Evolutionary conservation across 2,797 vertebrate species (phyloP), one percentile per base, ranked within the genome.

Genomic region (Acanthurus leucopareius): DNA sequence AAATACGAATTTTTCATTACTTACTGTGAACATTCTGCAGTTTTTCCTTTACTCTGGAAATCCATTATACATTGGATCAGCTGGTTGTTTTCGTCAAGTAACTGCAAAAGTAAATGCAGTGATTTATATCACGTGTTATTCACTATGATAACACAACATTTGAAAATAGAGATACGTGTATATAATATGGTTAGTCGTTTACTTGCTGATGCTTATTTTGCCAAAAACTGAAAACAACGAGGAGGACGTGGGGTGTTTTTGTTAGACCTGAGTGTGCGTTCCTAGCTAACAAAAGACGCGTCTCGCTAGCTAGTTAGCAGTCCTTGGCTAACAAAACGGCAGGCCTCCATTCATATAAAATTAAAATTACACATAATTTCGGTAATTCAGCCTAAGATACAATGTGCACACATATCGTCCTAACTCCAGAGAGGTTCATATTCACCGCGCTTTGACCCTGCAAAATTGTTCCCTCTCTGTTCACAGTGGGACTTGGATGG

Each of bases 21-120:
- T 98, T 96, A 99, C 98, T 99, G 98, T 93, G 98, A 99, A 94
- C 98, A 99, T 91, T 99, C 98, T 63, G 97, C 97, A 1, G 97
- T 97, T 94, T 99, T 99, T 73, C 98, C 98, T 96, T 99, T 99
- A 94, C 98, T 99, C 94, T 99, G 98, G 90, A 98, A 99, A 92
- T 99, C 98, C 98, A 99, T 99, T 94, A 99, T 99, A 94, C 98
- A 99, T 85, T 99, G 98, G 92, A 99, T 99, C 85, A 99, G 96
- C 87, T 99, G 98, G 91, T 99, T 99, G 93, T 99, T 99, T 95
- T 99, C 98, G 94, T 99, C 98, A 94, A 99, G 94, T 94, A 99
- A 96, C 98, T 99, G 95, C 76, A 70, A 83, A 44, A 78, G 60
- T 14, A 69, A 75, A 82, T 5, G 45, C 32, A 73, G 9, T 75